Evolutionary conservation across 2,888 invertebrate genomes (phyloP).

Genomic region (Synergus umbraculus): DNA sequence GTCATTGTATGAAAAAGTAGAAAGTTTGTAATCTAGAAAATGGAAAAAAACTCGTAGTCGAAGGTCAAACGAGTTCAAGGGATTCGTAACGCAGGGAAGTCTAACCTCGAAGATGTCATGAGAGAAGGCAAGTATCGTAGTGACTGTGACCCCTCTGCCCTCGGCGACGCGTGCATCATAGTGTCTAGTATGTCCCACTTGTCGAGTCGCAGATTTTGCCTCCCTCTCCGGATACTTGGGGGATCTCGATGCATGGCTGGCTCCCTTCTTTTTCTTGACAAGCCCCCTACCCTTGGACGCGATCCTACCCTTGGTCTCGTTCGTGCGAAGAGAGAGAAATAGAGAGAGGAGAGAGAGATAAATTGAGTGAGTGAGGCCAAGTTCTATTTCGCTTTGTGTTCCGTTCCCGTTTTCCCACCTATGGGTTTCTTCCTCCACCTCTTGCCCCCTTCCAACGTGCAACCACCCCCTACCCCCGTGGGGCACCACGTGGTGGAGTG

Average conservation of each 20-base stretch:
- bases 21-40: neutral
- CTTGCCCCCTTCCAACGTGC: slow-evolving; percentile 54
- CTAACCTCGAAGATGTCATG: neutral
- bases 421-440: slow-evolving; percentile 61
- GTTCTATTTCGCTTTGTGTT: slow-evolving; percentile 67
- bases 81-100: slow-evolving; percentile 13
- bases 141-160: slow-evolving; percentile 3
- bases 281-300: slow-evolving; percentile 53
- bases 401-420: slow-evolving; percentile 71
- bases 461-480: slow-evolving; percentile 66
- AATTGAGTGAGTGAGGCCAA: slow-evolving; percentile 53
- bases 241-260: slow-evolving; percentile 54
- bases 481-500: slow-evolving; percentile 67
- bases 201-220: slow-evolving; percentile 47
- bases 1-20: neutral
- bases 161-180: slow-evolving; percentile 30
- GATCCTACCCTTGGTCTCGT: slow-evolving; percentile 53
- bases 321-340: slow-evolving; percentile 51
- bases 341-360: slow-evolving; percentile 50
- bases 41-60: neutral
- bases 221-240: slow-evolving; percentile 57
- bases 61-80: neutral
- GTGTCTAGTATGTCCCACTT: slow-evolving; percentile 32
- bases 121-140: slow-evolving; percentile 46
- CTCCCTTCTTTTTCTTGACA: slow-evolving; percentile 55